Evolutionary conservation across 2,888 invertebrate genomes (phyloP).

Genomic region (Rhorus exstirpatorius): DNA sequence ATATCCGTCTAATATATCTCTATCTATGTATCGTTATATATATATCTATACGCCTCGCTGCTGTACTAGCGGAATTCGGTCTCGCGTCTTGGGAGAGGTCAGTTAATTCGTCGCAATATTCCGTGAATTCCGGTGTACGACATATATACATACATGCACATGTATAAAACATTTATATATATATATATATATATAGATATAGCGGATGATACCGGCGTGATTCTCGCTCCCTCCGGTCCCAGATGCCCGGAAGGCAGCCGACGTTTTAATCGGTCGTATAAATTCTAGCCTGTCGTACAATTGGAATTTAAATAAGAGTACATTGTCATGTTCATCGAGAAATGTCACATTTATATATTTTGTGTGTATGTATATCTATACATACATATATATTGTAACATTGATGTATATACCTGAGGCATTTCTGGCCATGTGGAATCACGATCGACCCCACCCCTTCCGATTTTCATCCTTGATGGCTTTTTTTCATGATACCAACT

Average conservation of each 20-base stretch:
- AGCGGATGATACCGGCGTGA: constrained; percentile 21
- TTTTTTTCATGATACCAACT: too few relatives aligned
- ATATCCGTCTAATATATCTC: constrained; percentile 11
- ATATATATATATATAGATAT: constrained; percentile 15
- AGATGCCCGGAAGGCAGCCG: constrained; percentile 46
- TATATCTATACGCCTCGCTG: constrained; percentile 11
- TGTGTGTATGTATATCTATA: too few relatives aligned
- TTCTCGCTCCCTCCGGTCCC: constrained; percentile 53
- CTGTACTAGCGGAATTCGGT: constrained; percentile 75
- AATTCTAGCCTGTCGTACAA: constrained; percentile 49
- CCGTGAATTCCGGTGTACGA: constrained; percentile 60
- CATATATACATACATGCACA: constrained; percentile 8
- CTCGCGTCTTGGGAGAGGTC: constrained; percentile 82
- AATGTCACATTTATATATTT: constrained; percentile 10
- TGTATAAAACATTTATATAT: not conserved
- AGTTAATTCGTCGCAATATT: constrained; percentile 80
- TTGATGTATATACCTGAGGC: constrained; percentile 4
- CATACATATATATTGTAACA: too few relatives aligned
- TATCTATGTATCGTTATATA: constrained; percentile 22
- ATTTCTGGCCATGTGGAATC: too few relatives aligned
- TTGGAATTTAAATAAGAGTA: constrained; percentile 56
- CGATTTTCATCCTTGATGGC: too few relatives aligned
- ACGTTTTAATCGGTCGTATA: constrained; percentile 63
- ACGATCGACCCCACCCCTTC: too few relatives aligned
- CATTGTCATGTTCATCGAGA: constrained; percentile 13